Conservation (phyloP, 2,888 invertebrate species). For the Andricus quercusramuli region DNA sequence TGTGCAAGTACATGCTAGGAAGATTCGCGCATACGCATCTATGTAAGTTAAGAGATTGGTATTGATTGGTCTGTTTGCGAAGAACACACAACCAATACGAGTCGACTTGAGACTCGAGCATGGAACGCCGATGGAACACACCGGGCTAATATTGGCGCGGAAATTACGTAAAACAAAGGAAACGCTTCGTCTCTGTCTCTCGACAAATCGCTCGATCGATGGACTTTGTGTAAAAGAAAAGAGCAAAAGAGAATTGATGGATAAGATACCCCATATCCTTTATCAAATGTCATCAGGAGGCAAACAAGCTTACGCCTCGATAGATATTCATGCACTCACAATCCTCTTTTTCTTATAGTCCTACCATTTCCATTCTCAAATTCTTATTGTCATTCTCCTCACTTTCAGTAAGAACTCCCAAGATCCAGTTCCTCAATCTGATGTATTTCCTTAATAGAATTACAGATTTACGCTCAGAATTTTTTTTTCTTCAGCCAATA, state of each 20-base stretch:
- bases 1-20: constrained; percentile 5
- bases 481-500: too few species aligned
- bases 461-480: too few species aligned
- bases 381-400: background rate
- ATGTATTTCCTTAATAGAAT: too few species aligned
- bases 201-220: constrained; percentile 66
- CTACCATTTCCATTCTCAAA: background rate
- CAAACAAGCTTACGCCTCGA: constrained; percentile 8
- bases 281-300: background rate
- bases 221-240: constrained; percentile 14
- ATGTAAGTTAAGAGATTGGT: constrained; percentile 74
- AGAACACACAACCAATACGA: constrained; percentile 74
- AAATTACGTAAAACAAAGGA: constrained; percentile 77
- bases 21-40: constrained; percentile 46
- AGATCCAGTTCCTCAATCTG: background rate
- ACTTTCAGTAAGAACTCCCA: background rate
- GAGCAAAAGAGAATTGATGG: constrained; percentile 22
- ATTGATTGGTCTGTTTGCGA: constrained; percentile 77
- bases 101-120: constrained; percentile 60
- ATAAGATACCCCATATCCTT: constrained; percentile 42
- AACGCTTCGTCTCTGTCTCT: constrained; percentile 67
- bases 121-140: constrained; percentile 70
- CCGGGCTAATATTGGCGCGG: constrained; percentile 76
- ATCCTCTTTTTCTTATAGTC: background rate
- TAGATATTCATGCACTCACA: constrained; percentile 1